Conservation (phyloP, 1,140 invertebrate species). For the Himalopsyche phryganea region DNA sequence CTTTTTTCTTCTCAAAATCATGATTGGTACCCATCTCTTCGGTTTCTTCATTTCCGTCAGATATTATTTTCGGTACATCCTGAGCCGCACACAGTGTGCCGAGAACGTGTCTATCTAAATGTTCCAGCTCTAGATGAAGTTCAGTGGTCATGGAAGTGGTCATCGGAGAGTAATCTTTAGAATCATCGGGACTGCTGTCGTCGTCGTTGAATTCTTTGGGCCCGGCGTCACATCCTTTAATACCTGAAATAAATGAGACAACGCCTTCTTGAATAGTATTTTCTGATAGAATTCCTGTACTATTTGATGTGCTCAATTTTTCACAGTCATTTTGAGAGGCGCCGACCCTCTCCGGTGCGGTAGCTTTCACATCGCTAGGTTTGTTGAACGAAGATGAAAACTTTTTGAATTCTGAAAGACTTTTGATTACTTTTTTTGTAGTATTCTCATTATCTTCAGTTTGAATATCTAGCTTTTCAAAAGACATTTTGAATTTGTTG, state of each 20-base stretch:
- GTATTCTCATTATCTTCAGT: background rate
- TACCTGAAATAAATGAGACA: constrained; percentile 61
- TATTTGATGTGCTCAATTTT: background rate
- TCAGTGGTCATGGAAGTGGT: constrained; percentile 81
- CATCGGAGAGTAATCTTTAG: constrained; percentile 79
- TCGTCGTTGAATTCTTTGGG: constrained; percentile 44
- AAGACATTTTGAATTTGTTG: no score
- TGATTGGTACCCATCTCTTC: no score
- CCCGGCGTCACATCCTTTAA: constrained; percentile 65
- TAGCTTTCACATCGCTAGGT: constrained; percentile 40
- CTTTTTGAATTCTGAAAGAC: constrained; percentile 75
- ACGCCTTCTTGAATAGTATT: background rate
- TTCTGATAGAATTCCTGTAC: background rate
- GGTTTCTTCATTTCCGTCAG: no score
- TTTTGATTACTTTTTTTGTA: background rate
- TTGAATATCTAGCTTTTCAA: no score
- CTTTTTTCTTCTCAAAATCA: no score
- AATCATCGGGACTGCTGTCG: constrained; percentile 71
- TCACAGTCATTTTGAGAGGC: background rate
- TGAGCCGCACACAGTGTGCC: no score
- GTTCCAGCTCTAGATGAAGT: constrained; percentile 74
- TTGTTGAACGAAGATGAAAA: constrained; percentile 64
- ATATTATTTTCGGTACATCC: no score
- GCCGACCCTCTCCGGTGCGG: background rate
- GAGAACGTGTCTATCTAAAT: constrained; percentile 65